Evolutionary conservation across 2,113 vertebrate genomes (phyloP).

Genomic region (Platanista minor): DNA sequence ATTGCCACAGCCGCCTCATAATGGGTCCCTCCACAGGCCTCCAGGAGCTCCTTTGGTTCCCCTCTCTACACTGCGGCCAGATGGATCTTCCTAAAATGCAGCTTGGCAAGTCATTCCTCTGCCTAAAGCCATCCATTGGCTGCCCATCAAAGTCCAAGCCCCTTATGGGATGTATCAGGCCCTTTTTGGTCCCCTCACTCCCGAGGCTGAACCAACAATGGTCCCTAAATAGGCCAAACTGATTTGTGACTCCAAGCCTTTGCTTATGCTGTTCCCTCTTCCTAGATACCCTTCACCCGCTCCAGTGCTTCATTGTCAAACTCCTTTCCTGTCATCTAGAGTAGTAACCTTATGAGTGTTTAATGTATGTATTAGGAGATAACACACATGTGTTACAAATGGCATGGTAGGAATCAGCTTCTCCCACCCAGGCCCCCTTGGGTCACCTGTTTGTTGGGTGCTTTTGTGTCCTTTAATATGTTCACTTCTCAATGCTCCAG

Average conservation of each 20-base stretch:
- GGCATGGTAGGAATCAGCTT: neutral
- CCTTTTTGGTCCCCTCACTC: neutral
- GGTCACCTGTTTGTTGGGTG: neutral
- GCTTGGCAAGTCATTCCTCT: too few relatives aligned
- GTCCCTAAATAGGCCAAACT: neutral
- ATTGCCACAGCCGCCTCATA: rapidly evolving
- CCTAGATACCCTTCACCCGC: neutral
- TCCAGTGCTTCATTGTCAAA: neutral
- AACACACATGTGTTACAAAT: rapidly evolving
- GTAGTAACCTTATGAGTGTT: neutral
- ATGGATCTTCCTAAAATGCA: neutral
- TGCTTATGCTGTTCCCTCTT: neutral
- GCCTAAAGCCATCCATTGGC: neutral
- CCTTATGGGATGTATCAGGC: rapidly evolving
- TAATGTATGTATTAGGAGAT: neutral
- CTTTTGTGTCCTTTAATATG: neutral
- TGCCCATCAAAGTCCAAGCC: neutral
- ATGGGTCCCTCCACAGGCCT: neutral
- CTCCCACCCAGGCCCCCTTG: neutral
- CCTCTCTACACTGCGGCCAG: neutral
- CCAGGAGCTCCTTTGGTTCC: neutral
- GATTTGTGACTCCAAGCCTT: neutral
- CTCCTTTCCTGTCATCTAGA: neutral
- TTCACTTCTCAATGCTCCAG: neutral
- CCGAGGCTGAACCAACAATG: neutral